Percentiles rank a stretch among this genome's conserved stretches.
phyloP scores from a whole-genome alignment of 2,888 invertebrate species.

The Physocephala rufipes region DNA sequence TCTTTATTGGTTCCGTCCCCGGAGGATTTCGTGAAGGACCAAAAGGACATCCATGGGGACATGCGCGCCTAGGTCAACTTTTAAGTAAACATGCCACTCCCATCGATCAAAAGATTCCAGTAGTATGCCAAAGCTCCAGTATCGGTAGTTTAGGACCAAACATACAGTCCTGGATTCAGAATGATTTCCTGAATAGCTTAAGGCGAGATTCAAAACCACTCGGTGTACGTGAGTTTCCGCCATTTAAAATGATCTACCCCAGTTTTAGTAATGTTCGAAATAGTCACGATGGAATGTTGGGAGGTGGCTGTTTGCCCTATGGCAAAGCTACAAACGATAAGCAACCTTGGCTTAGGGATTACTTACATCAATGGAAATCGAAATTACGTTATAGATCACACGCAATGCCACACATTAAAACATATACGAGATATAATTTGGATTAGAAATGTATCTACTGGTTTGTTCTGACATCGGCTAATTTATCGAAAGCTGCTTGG shows the following conservation, averaged over 20 bases:
- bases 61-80: conserved; percentile 71
- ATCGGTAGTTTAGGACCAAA: conserved; percentile 85
- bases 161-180: conserved; percentile 77
- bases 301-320: conserved; percentile 92
- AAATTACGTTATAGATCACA: conserved; percentile 73
- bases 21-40: conserved; percentile 76
- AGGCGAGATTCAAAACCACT: conserved; percentile 68
- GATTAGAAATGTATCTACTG: conserved; percentile 70
- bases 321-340: conserved; percentile 78
- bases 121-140: conserved; percentile 90
- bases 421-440: conserved; percentile 81
- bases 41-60: conserved; percentile 71
- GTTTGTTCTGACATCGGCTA: conserved; percentile 91
- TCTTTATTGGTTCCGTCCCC: conserved; percentile 85
- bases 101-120: conserved; percentile 71
- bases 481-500: conserved; percentile 98
- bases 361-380: conserved; percentile 86
- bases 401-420: conserved; percentile 96
- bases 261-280: conserved; percentile 82
- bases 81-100: conserved; percentile 74
- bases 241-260: conserved; percentile 78
- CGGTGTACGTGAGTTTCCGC: conserved; percentile 68
- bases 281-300: conserved; percentile 85
- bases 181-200: conserved; percentile 76
- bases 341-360: conserved; percentile 83